A percentile compares a stretch with the other conserved stretches of the same genome.
Evolutionary conservation across 2,797 vertebrate species (phyloP).

Genomic region (Clarias fuscus): DNA sequence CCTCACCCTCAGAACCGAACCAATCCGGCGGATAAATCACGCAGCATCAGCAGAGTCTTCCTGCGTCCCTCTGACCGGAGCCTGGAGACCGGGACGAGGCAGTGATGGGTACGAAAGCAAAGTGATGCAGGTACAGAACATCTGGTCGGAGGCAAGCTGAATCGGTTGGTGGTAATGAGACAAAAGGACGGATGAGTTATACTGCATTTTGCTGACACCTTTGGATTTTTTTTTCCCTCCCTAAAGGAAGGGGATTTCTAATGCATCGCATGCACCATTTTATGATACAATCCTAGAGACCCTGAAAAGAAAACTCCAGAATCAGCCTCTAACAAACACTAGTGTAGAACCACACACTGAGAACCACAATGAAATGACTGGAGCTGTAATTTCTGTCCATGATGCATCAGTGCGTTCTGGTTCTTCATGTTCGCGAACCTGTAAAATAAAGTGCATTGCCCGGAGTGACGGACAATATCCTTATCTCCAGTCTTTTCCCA

Average conservation of each 20-base stretch:
- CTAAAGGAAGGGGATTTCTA: constrained; percentile 63
- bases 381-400: neutral
- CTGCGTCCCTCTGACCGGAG: constrained; percentile 41
- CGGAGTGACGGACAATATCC: constrained; percentile 1
- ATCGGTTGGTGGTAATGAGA: constrained; percentile 68
- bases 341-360: neutral
- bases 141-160: constrained; percentile 67
- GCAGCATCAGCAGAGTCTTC: constrained; percentile 50
- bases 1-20: constrained; percentile 1
- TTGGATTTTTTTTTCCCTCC: constrained; percentile 50
- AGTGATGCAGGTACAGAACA: constrained; percentile 47
- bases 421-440: constrained; percentile 11
- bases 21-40: constrained; percentile 30
- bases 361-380: neutral
- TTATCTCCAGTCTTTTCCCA: constrained; percentile 19
- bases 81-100: constrained; percentile 9
- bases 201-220: constrained; percentile 63
- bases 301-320: neutral
- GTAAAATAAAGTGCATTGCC: constrained; percentile 16
- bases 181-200: constrained; percentile 56
- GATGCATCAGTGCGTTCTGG: neutral
- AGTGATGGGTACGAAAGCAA: constrained; percentile 24
- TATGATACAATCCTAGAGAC: neutral
- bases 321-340: neutral
- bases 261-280: neutral